Base-by-base conservation (phyloP, 2,113 vertebrate species). In the Dicrurus megarhynchus region DNA sequence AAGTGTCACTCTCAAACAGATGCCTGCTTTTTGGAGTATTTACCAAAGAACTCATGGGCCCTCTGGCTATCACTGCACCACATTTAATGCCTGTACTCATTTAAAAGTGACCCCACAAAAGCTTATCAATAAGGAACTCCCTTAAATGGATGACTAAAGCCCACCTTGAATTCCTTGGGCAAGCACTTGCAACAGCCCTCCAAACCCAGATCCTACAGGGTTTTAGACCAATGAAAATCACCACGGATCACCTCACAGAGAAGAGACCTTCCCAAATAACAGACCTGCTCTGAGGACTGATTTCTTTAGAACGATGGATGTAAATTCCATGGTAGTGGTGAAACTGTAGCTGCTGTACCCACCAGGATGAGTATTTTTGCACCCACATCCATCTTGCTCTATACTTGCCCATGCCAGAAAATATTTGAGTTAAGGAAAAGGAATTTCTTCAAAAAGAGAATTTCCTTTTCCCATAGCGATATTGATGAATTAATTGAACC, bases 301-400 rank as follows among this genome's bases (percentile, higher is more conserved):
- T 8, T 82, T 63, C 35, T 52, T 67, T 42, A 68, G 18, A 78
- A 50, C 10, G 23, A 7, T 4, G 39, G 32, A 49, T 55, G 18
- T 11, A 75, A 79, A 65, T 37, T 65, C 60, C 30, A 30, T 2
- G 4, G 39, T 0, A 44, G 16, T 0, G 76, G 28, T 5, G 4
- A 41, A 79, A 68, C 8, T 47, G 39, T 9, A 75, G 26, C 71
- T 64, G 32, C 44, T 44, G 41, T 56, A 15, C 19, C 10, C 67
- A 85, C 20, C 50, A 84, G 26, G 7, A 42, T 1, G 2, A 37
- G 14, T 17, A 42, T 27, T 70, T 74, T 10, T 81, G 55, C 23
- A 64, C 21, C 23, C 6, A 16, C 19, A 57, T 24, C 35, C 44
- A 35, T 12, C 57, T 35, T 33, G 10, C 35, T 61, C 68, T 76